Percentiles rank a stretch among this genome's conserved stretches.
Conservation (phyloP, 2,113 vertebrate species). For the Saccopteryx leptura region DNA sequence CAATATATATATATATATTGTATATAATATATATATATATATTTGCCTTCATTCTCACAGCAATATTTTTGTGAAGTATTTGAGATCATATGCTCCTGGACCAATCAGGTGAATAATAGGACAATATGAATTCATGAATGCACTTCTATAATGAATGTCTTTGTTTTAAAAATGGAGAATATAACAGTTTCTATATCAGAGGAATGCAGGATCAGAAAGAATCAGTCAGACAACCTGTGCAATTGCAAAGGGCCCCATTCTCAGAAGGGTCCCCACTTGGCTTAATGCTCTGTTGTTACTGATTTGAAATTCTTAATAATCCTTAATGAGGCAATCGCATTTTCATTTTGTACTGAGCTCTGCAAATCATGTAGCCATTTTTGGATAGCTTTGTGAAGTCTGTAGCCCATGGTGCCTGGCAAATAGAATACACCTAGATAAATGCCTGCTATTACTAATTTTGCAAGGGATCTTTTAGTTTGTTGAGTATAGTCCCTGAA, state of each 20-base stretch:
- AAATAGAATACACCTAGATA: neutral
- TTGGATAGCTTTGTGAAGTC: neutral
- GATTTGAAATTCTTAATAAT: constrained; percentile 34
- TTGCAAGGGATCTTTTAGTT: constrained; percentile 21
- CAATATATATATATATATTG: neutral
- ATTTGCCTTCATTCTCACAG: neutral
- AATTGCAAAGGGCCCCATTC: neutral
- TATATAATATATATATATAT: too few relatives aligned
- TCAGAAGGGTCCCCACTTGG: neutral
- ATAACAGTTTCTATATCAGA: neutral
- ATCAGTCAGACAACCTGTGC: neutral
- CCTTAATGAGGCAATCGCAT: neutral
- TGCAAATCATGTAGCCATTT: neutral
- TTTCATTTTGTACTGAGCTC: neutral
- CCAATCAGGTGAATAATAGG: neutral
- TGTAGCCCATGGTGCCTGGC: neutral
- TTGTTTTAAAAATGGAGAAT: neutral
- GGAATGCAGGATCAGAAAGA: neutral
- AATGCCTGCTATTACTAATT: neutral
- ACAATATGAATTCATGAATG: neutral
- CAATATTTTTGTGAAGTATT: neutral
- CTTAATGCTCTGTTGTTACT: neutral
- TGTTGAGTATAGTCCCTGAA: neutral
- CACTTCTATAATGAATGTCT: neutral
- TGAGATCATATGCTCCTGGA: neutral